These are phyloP conservation scores for Melikaiella ostensackeni DNA, from an alignment of 2,888 invertebrate genomes.

Conservation along the genomic window DNA sequence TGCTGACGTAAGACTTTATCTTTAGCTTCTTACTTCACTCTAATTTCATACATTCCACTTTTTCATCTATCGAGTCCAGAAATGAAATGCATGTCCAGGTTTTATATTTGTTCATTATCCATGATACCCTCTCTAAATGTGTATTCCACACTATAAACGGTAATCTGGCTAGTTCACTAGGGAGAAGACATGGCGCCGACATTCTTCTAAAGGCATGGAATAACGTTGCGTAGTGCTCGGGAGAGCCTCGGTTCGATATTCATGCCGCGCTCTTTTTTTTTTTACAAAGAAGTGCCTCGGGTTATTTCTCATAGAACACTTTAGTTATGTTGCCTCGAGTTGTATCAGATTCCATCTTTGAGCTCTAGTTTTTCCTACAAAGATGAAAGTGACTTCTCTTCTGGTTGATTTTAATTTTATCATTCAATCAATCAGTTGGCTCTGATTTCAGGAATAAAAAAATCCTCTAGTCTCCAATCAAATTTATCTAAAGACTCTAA, in stretches of 20 bases:
- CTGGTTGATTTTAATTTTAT: no score
- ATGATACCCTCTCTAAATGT: conserved; percentile 17
- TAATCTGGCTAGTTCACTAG: conserved; percentile 33
- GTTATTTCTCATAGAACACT: conserved; percentile 28
- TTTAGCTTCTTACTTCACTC: conserved; percentile 12
- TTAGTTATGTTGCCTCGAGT: conserved; percentile 22
- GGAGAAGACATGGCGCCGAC: conserved; percentile 52
- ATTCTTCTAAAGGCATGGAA: conserved; percentile 45
- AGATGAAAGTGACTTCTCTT: neutral
- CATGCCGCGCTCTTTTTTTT: conserved; percentile 7
- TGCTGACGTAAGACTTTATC: conserved; percentile 1
- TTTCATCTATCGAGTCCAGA: neutral
- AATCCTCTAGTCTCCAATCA: neutral
- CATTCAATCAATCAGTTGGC: neutral
- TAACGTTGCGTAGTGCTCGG: conserved; percentile 24
- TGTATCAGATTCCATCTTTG: conserved; percentile 21
- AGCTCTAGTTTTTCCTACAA: conserved; percentile 7
- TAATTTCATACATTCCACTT: neutral
- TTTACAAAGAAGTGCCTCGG: conserved; percentile 26
- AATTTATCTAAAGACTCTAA: neutral
- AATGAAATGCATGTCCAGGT: neutral
- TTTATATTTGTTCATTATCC: neutral
- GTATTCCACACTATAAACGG: conserved; percentile 45
- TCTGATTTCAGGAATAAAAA: neutral
- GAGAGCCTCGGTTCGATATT: conserved; percentile 22